A percentile compares a stretch with the other conserved stretches of the same genome.
Evolutionary conservation across 2,113 vertebrate species (phyloP).

Genomic region (Trochalopteron elliotii): DNA sequence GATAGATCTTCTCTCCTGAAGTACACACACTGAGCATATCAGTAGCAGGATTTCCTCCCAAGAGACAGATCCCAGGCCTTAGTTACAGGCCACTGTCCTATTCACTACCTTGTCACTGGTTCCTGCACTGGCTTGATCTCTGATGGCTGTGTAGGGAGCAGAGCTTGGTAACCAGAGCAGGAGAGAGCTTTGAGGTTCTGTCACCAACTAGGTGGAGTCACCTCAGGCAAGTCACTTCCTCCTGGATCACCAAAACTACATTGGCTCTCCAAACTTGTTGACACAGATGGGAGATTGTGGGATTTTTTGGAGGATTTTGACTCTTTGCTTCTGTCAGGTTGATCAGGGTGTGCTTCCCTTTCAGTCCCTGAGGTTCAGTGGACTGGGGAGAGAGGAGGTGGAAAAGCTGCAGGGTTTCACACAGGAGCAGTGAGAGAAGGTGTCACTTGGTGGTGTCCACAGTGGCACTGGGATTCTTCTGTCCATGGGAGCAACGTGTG

Average conservation of each 20-base stretch:
- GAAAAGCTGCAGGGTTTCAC: neutral
- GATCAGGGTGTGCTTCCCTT: neutral
- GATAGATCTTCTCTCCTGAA: neutral
- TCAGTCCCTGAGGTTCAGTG: neutral
- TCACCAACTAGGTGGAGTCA: neutral
- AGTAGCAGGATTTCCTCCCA: neutral
- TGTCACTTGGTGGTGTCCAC: neutral
- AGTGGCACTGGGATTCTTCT: neutral
- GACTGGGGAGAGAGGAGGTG: neutral
- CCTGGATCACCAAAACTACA: neutral
- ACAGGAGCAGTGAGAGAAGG: neutral
- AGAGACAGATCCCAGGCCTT: neutral
- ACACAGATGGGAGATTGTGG: rapidly evolving
- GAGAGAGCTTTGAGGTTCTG: neutral
- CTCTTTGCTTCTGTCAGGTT: neutral
- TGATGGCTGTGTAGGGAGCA: neutral
- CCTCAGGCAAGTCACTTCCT: neutral
- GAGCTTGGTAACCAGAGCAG: neutral
- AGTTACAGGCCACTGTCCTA: neutral
- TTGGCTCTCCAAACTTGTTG: neutral
- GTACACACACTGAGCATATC: neutral
- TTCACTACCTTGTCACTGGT: slow-evolving; percentile 14
- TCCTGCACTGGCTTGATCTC: neutral
- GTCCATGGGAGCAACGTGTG: rapidly evolving
- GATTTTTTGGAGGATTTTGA: neutral